phyloP scores from a whole-genome alignment of 2,113 vertebrate genomes.

The Elaphurus davidianus region DNA sequence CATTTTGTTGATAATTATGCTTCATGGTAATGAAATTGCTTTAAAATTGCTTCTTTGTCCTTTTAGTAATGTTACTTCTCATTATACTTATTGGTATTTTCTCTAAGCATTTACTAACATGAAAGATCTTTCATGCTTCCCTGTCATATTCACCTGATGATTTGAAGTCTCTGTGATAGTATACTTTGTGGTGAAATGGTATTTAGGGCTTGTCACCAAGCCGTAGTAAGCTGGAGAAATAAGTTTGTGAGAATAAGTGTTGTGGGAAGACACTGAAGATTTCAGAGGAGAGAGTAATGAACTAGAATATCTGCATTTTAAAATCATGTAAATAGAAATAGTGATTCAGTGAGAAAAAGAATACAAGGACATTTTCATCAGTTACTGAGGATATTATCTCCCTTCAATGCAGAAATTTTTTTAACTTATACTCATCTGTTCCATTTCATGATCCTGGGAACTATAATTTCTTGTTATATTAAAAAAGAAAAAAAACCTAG shows the following conservation, averaged over 20 bases:
- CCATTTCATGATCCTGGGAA: not conserved
- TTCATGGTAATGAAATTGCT: not conserved
- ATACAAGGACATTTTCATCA: not conserved
- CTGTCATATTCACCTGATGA: not conserved
- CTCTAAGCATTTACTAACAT: too few relatives aligned
- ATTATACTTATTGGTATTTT: not conserved
- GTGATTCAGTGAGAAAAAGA: not conserved
- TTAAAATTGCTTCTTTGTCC: not conserved
- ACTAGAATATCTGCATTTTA: not conserved
- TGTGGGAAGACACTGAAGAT: not conserved
- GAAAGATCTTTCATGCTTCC: not conserved
- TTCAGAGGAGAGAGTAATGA: not conserved
- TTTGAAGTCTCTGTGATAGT: not conserved
- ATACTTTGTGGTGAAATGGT: not conserved
- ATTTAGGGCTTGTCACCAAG: not conserved
- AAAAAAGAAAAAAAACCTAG: too few relatives aligned
- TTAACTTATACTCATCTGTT: not conserved
- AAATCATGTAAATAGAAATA: not conserved
- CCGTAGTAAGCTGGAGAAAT: not conserved
- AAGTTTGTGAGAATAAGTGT: not conserved
- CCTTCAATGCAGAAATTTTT: not conserved
- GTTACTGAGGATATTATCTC: not conserved
- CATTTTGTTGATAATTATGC: not conserved
- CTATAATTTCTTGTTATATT: not conserved
- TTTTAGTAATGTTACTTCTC: not conserved